Evolutionary conservation across 2,113 vertebrate species (phyloP).

Genomic region (Peromyscus maniculatus): DNA sequence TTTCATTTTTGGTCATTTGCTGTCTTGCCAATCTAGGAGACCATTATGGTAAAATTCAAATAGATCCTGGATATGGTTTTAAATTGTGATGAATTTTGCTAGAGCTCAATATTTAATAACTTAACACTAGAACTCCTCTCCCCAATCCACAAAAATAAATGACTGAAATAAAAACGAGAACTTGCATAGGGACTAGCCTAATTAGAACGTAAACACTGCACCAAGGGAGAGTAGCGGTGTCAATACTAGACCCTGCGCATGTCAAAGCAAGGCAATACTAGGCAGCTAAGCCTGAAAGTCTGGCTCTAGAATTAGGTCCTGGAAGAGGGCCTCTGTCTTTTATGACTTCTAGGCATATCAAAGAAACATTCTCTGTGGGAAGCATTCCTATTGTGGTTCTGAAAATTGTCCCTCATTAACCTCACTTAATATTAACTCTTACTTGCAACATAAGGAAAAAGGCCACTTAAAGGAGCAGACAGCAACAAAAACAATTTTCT

Average conservation of each 20-base stretch:
- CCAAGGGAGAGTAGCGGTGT: background rate
- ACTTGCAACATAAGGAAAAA: background rate
- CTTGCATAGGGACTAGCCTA: background rate
- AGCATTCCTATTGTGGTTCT: background rate
- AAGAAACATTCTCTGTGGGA: background rate
- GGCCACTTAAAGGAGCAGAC: background rate
- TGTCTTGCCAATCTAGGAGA: conserved; percentile 38
- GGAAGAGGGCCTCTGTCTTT: background rate
- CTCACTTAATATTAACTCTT: background rate
- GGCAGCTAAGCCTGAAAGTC: background rate
- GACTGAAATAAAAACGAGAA: background rate
- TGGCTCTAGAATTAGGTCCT: background rate
- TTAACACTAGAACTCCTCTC: background rate
- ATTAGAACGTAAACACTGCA: background rate
- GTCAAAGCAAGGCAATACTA: background rate
- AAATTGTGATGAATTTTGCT: conserved; percentile 12
- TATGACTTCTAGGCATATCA: background rate
- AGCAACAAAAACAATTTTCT: background rate
- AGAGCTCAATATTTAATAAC: background rate
- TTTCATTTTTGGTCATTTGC: conserved; percentile 37
- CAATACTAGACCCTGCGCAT: background rate
- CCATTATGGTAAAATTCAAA: conserved; percentile 2
- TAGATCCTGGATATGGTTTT: background rate
- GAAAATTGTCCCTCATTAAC: background rate
- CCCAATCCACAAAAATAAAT: background rate